A percentile compares a stretch with the other conserved stretches of the same genome.
These are phyloP conservation scores for Phylloscopus collybita DNA, from an alignment of 2,797 vertebrate species.

Conservation along the genomic window DNA sequence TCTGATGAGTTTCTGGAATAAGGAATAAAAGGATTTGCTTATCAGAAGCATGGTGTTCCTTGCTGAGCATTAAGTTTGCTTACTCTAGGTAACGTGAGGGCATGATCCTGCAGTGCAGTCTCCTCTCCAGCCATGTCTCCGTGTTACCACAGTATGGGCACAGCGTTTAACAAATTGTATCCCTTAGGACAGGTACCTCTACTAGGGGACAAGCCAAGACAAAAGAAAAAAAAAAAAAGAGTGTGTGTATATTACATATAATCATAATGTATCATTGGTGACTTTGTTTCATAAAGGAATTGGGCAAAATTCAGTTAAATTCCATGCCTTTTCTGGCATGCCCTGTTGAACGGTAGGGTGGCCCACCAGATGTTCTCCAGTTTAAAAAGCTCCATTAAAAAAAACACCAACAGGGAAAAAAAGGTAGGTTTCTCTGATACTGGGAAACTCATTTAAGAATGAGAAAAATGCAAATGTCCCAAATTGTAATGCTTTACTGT, in stretches of 20 bases:
- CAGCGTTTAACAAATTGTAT: not conserved
- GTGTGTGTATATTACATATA: rapidly evolving
- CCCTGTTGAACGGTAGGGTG: rapidly evolving
- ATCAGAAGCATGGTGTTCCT: not conserved
- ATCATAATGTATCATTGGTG: not conserved
- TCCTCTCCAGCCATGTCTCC: not conserved
- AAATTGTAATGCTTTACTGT: not conserved
- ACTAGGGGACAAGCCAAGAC: not conserved
- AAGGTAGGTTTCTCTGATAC: not conserved
- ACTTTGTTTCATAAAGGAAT: not conserved
- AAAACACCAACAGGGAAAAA: not conserved
- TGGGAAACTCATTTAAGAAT: not conserved
- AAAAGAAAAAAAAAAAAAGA: not conserved
- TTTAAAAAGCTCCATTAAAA: not conserved
- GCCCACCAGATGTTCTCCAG: not conserved
- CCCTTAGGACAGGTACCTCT: not conserved
- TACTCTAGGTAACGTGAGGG: not conserved
- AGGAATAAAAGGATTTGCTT: not conserved
- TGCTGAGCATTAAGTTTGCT: not conserved
- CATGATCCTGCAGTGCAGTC: not conserved
- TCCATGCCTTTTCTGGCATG: not conserved
- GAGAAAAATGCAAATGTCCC: not conserved
- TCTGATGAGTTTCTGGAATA: not conserved
- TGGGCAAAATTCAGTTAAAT: not conserved
- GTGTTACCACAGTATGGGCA: not conserved